These are phyloP conservation scores for Belonocnema kinseyi DNA, from an alignment of 1,140 invertebrate species.

Conservation along the genomic window DNA sequence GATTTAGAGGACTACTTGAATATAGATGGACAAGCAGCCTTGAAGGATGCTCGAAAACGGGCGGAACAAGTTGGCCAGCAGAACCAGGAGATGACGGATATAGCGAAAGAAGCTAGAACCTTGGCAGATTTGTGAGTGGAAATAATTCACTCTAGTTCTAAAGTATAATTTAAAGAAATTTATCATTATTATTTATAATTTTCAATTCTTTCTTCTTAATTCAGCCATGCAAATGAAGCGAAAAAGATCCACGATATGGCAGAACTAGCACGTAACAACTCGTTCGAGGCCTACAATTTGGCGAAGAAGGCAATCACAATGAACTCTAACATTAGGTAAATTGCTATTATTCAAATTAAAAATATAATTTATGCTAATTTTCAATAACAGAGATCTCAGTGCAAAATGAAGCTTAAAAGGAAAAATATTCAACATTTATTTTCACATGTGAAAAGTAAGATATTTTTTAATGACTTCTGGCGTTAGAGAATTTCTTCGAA, in stretches of 20 bases:
- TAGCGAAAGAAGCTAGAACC: slow-evolving; percentile 89
- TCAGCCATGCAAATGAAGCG: slow-evolving; percentile 83
- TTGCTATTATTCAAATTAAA: slow-evolving; percentile 25
- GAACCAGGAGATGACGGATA: slow-evolving; percentile 92
- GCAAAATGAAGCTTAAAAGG: too few relatives aligned
- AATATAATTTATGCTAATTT: too few relatives aligned
- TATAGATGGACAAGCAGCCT: slow-evolving; percentile 85
- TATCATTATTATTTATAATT: not conserved
- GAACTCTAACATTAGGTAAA: slow-evolving; percentile 85
- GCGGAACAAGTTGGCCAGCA: slow-evolving; percentile 92
- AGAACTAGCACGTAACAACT: slow-evolving; percentile 88
- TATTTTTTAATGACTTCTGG: too few relatives aligned
- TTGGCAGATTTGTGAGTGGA: slow-evolving; percentile 84
- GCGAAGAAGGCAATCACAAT: slow-evolving; percentile 88
- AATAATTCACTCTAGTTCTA: not conserved
- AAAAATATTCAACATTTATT: too few relatives aligned
- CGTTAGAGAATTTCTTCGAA: too few relatives aligned
- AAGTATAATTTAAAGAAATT: not conserved
- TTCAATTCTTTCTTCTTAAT: slow-evolving; percentile 41
- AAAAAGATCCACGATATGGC: slow-evolving; percentile 86
- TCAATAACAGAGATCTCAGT: too few relatives aligned
- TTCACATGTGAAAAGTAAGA: too few relatives aligned
- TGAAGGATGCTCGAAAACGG: slow-evolving; percentile 87
- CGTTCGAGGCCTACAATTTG: slow-evolving; percentile 86
- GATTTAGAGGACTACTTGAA: slow-evolving; percentile 85